Conservation (phyloP, 2,113 vertebrate species). For the Vulpes vulpes region DNA sequence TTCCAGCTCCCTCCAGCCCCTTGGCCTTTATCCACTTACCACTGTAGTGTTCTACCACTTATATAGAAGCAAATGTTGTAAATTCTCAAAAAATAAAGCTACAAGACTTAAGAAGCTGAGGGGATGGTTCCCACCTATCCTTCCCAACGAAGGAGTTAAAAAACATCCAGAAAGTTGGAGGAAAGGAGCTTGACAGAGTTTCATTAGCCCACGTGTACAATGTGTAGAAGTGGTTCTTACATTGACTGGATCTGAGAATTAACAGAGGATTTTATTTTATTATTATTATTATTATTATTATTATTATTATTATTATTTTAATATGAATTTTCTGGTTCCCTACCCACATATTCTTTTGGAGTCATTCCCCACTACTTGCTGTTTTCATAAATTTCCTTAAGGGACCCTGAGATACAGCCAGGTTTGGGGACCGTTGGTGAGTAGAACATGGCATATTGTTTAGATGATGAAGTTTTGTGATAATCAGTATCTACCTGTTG, state of each 20-base stretch:
- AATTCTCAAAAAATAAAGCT: conserved; percentile 30
- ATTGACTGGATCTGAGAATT: neutral
- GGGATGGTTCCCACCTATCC: neutral
- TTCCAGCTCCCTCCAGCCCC: neutral
- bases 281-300: neutral
- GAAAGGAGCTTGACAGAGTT: neutral
- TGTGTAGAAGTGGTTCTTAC: neutral
- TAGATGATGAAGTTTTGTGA: neutral
- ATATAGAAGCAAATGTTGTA: neutral
- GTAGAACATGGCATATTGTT: neutral
- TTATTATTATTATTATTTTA: neutral
- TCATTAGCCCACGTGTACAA: neutral
- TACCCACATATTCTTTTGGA: neutral
- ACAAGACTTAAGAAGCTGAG: neutral
- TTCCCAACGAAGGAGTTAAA: neutral
- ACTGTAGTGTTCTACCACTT: neutral
- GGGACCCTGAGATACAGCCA: neutral
- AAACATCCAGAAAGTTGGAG: neutral
- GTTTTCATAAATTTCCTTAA: neutral
- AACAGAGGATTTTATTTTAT: neutral
- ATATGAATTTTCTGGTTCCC: neutral
- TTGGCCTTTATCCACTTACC: neutral
- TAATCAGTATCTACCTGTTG: neutral
- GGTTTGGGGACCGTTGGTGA: neutral
- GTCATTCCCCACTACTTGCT: neutral